Percentiles rank a stretch among this genome's conserved stretches.
Evolutionary conservation across 2,113 vertebrate species (phyloP).

Genomic region (Gymnorhina tibicen): DNA sequence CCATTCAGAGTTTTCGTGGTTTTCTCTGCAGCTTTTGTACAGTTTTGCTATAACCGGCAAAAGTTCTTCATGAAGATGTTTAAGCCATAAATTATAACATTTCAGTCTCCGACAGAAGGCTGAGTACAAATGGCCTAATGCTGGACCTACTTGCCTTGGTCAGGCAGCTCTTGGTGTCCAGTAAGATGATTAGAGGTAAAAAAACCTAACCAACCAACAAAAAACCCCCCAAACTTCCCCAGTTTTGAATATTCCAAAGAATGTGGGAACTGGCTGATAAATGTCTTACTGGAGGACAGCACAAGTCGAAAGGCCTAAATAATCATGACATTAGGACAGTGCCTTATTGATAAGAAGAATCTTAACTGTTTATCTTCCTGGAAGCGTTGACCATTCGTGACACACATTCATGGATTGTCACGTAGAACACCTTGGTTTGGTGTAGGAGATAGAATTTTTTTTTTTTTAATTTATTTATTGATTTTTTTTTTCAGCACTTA

Average conservation of each 20-base stretch:
- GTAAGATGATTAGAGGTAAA: background rate
- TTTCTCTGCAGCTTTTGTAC: background rate
- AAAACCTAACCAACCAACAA: background rate
- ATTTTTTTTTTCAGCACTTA: background rate
- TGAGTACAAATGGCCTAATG: background rate
- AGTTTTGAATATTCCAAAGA: background rate
- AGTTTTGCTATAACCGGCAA: background rate
- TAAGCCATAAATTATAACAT: background rate
- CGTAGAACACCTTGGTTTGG: background rate
- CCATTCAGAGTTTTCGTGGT: background rate
- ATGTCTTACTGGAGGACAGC: background rate
- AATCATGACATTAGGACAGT: background rate
- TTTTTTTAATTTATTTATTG: no score
- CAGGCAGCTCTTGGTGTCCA: background rate
- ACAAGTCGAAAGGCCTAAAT: background rate
- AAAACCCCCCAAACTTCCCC: background rate
- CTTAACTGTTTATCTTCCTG: background rate
- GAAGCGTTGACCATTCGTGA: background rate
- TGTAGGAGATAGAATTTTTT: background rate
- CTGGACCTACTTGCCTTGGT: background rate
- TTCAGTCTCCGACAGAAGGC: background rate
- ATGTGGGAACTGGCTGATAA: background rate
- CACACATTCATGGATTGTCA: background rate
- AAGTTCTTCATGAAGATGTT: background rate
- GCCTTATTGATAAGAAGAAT: background rate